Evolutionary conservation across 1,140 invertebrate species (phyloP), one percentile per base, ranked within the genome.

Genomic region (Centruroides sculpturatus): DNA sequence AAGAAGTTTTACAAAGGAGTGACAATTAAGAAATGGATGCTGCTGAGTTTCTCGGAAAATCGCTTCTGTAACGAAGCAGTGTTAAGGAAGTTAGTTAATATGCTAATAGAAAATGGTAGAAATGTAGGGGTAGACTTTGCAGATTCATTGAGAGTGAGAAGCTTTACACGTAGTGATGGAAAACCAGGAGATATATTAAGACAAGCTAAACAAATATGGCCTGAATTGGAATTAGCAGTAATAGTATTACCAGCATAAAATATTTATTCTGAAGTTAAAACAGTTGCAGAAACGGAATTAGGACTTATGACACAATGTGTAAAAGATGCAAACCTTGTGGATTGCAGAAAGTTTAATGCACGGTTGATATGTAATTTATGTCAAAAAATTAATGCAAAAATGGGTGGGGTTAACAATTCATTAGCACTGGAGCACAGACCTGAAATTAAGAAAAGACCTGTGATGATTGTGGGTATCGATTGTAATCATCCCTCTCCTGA

Each of bases 221-320:
- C n/a, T n/a, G n/a, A n/a, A n/a, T n/a, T n/a, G n/a, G n/a, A n/a
- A n/a, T n/a, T n/a, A n/a, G n/a, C n/a, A n/a, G n/a, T n/a, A n/a
- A n/a, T n/a, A n/a, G n/a, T n/a, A n/a, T n/a, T n/a, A n/a, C n/a
- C n/a, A n/a, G n/a, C n/a, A n/a, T n/a, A n/a, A n/a, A n/a, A n/a
- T n/a, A n/a, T n/a, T n/a, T n/a, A n/a, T n/a, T n/a, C n/a, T n/a
- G n/a, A n/a, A n/a, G n/a, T n/a, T n/a, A n/a, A n/a, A n/a, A n/a
- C n/a, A n/a, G n/a, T n/a, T n/a, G n/a, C n/a, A n/a, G n/a, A n/a
- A n/a, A n/a, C n/a, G n/a, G n/a, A n/a, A n/a, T n/a, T n/a, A n/a
- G n/a, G n/a, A n/a, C n/a, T n/a, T n/a, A n/a, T n/a, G n/a, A n/a
- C 90, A 0, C 89, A 92, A 67, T 92, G 89, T 68, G 75, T 94